These are phyloP conservation scores for Enteromius anoplus DNA, from an alignment of 2,797 vertebrate genomes.

Conservation along the genomic window DNA sequence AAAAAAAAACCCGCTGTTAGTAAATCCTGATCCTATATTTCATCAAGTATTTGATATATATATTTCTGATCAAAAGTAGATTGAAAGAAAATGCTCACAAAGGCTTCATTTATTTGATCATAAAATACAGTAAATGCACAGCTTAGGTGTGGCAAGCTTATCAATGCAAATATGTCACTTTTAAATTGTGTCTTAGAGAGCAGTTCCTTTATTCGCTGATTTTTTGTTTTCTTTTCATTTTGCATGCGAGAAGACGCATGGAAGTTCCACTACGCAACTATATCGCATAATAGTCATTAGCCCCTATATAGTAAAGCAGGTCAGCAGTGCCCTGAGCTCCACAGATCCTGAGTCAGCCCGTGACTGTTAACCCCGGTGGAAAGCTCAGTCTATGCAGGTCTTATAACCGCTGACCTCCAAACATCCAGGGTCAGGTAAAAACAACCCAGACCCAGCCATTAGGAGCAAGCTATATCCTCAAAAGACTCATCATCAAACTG, in stretches of 20 bases:
- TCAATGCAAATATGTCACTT: background rate
- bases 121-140: too few relatives aligned
- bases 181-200: background rate
- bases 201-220: background rate
- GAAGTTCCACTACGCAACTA: constrained; percentile 66
- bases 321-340: constrained; percentile 64
- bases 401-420: constrained; percentile 42
- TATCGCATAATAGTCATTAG: constrained; percentile 71
- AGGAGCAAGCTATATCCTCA: constrained; percentile 35
- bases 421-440: constrained; percentile 26
- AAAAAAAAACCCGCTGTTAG: too few relatives aligned
- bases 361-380: constrained; percentile 45
- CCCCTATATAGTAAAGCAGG: constrained; percentile 68
- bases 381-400: constrained; percentile 36
- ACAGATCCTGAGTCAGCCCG: constrained; percentile 46
- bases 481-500: constrained; percentile 22
- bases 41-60: background rate
- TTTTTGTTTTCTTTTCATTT: constrained; percentile 17
- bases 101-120: background rate
- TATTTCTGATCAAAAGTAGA: background rate
- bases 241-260: constrained; percentile 70
- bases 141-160: background rate
- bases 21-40: too few relatives aligned
- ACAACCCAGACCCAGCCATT: constrained; percentile 24
- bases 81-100: too few relatives aligned